Conservation (phyloP, 1,140 invertebrate genomes). For the Drosophila hydei region DNA sequence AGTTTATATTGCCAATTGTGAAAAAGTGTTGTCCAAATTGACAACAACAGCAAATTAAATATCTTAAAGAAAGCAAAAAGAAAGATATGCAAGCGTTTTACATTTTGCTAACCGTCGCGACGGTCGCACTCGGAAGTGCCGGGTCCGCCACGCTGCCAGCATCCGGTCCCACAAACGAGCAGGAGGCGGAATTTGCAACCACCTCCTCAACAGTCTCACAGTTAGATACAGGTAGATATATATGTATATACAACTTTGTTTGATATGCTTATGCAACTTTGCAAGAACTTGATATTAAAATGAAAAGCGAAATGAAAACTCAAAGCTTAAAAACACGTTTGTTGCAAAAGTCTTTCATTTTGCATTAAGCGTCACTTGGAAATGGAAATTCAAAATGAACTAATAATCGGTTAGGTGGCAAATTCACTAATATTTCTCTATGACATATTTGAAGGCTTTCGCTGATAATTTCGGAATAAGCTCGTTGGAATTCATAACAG, state of each 20-base stretch:
- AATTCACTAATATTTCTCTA: constrained; percentile 5
- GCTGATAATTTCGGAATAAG: constrained; percentile 16
- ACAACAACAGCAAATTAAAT: constrained; percentile 6
- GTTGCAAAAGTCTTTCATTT: constrained; percentile 71
- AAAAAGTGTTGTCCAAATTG: constrained; percentile 31
- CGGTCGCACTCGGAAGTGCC: constrained; percentile 73
- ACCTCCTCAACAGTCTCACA: constrained; percentile 25
- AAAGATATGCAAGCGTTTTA: constrained; percentile 58
- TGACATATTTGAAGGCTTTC: constrained; percentile 18
- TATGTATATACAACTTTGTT: constrained; percentile 6
- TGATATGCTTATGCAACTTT: constrained; percentile 47
- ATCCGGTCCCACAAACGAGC: constrained; percentile 48
- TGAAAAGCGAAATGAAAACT: constrained; percentile 38
- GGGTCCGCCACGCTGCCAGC: constrained; percentile 55
- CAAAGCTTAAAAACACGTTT: constrained; percentile 46
- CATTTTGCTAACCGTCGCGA: constrained; percentile 54
- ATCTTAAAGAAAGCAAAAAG: constrained; percentile 7
- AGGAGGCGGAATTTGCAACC: constrained; percentile 26
- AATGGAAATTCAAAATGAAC: constrained; percentile 31
- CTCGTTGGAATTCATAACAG: constrained; percentile 14
- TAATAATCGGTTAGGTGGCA: constrained; percentile 5
- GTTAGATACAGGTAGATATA: constrained; percentile 58
- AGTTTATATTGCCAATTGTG: constrained; percentile 70
- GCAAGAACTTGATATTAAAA: constrained; percentile 75
- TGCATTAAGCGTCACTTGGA: constrained; percentile 32